phyloP scores from a whole-genome alignment of 1,140 invertebrate species.

The Drosophila athabasca region DNA sequence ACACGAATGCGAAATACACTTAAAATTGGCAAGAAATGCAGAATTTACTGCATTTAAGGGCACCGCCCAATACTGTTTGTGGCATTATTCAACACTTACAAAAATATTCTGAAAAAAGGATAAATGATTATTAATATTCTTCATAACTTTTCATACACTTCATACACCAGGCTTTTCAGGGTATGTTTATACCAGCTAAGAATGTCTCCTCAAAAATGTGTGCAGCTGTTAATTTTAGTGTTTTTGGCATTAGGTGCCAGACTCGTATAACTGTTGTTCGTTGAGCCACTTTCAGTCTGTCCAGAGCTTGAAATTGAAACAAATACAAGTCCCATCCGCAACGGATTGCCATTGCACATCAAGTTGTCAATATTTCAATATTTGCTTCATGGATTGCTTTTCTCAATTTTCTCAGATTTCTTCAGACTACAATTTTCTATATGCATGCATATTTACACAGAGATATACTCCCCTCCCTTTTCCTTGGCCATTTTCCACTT shows the following conservation, averaged over 20 bases:
- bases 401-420: conserved; percentile 52
- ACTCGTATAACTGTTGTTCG: conserved; percentile 41
- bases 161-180: neutral
- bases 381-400: conserved; percentile 53
- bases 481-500: conserved; percentile 14
- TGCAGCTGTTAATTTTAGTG: conserved; percentile 64
- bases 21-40: neutral
- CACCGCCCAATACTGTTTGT: too few relatives aligned
- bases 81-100: too few relatives aligned
- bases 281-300: conserved; percentile 4
- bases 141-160: neutral
- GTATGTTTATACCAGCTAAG: neutral
- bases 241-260: conserved; percentile 42
- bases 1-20: conserved; percentile 9
- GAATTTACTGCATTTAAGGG: too few relatives aligned
- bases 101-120: too few relatives aligned
- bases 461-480: conserved; percentile 24
- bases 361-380: conserved; percentile 48
- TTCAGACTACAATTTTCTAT: conserved; percentile 31
- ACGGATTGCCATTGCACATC: neutral
- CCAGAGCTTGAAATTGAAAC: conserved; percentile 26
- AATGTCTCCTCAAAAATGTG: neutral
- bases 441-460: conserved; percentile 12
- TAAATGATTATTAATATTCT: too few relatives aligned
- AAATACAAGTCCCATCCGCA: conserved; percentile 1